phyloP scores from a whole-genome alignment of 2,888 invertebrate species.

The Chymomyza caudatula region DNA sequence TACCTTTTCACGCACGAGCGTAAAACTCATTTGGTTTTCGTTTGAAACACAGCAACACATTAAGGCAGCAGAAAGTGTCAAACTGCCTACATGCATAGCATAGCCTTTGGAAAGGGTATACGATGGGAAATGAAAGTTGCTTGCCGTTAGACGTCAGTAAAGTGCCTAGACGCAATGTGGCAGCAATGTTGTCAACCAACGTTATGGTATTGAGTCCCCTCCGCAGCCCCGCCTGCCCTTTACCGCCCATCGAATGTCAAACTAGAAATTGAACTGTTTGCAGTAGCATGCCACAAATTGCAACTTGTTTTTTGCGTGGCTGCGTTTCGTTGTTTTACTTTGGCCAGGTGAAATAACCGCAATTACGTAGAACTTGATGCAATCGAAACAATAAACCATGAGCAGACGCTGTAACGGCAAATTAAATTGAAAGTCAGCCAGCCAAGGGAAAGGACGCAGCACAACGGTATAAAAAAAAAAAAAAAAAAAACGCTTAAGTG shows the following conservation, averaged over 20 bases:
- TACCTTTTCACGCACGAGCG: too few species aligned
- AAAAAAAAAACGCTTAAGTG: constrained; percentile 67
- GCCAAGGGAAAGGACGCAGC: constrained; percentile 17
- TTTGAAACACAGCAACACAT: too few species aligned
- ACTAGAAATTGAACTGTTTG: constrained; percentile 66
- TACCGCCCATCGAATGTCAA: too few species aligned
- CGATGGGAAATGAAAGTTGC: too few species aligned
- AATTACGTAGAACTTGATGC: constrained; percentile 58
- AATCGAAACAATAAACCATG: constrained; percentile 7
- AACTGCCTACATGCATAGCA: too few species aligned
- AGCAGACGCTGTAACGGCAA: constrained; percentile 34
- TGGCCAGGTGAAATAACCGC: constrained; percentile 70
- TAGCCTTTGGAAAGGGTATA: too few species aligned
- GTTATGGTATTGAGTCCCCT: neutral
- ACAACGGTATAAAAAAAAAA: too few species aligned
- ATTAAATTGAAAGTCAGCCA: constrained; percentile 37
- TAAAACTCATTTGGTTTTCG: too few species aligned
- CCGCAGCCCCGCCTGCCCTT: too few species aligned
- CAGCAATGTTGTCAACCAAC: neutral
- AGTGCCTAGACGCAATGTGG: too few species aligned
- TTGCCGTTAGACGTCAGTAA: neutral
- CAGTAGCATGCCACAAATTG: constrained; percentile 68
- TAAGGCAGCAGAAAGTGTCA: too few species aligned
- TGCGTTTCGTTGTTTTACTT: constrained; percentile 68
- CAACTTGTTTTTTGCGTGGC: constrained; percentile 63